Percentiles rank a stretch among this genome's conserved stretches.
These are phyloP conservation scores for Plecturocebus donacophilus DNA, from an alignment of 2,113 vertebrate species.

Conservation along the genomic window DNA sequence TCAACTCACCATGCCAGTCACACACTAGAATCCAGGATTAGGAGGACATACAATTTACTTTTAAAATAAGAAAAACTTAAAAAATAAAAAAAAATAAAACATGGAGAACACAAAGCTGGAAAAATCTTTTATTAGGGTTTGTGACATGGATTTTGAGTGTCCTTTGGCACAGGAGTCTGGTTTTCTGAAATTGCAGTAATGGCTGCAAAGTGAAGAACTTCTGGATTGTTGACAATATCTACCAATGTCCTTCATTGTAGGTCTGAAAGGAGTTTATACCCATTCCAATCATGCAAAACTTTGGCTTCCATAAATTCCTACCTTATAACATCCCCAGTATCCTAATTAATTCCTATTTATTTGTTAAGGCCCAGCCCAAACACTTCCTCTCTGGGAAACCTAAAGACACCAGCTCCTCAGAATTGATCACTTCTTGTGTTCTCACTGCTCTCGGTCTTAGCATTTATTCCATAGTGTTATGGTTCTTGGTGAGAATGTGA, in stretches of 20 bases:
- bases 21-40: neutral
- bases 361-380: neutral
- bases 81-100: neutral
- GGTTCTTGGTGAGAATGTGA: neutral
- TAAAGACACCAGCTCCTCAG: neutral
- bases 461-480: neutral
- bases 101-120: neutral
- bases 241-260: neutral
- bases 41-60: neutral
- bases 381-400: neutral
- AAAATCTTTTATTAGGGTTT: neutral
- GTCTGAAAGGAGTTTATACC: conserved; percentile 6
- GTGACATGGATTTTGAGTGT: neutral
- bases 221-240: neutral
- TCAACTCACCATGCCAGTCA: neutral
- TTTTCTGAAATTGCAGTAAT: neutral
- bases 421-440: neutral
- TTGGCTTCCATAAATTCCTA: neutral
- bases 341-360: neutral
- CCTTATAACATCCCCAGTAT: neutral
- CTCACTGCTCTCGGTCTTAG: neutral
- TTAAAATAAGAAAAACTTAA: neutral
- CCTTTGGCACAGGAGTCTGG: neutral
- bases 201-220: neutral
- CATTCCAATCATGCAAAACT: neutral